Evolutionary conservation across 2,888 invertebrate genomes (phyloP), one percentile per base, ranked within the genome.

Genomic region (Clepsis dumicolana): DNA sequence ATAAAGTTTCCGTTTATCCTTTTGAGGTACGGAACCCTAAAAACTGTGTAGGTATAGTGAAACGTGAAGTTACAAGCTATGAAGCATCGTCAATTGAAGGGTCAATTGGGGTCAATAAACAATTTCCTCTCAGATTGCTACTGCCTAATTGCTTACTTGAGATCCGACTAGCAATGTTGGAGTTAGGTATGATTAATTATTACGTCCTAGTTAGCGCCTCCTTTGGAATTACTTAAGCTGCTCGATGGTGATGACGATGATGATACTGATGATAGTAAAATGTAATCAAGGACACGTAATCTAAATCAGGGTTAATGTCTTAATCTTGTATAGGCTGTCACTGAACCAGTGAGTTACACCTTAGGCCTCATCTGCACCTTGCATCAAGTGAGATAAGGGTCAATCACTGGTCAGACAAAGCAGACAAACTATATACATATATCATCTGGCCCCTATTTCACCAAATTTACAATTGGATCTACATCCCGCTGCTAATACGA

Each of bases 91-190:
- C 82, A 90, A 90, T 92, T 91, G 80, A 85, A 80, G 84, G 87
- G 89, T 93, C 90, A 92, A 89, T 78, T 82, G 81, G 73, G 91
- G 93, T 93, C 91, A 93, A 93, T 91, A 93, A 89, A 73, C 88
- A 90, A 90, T 92, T 89, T 93, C 92, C 93, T 90, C 87, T 79
- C 83, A 84, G 90, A 91, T 91, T 91, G 88, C 80, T 82, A 81
- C 80, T 80, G 88, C 83, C 84, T 90, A 90, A 91, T 90, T 88
- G 88, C 82, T 80, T 80, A 81, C 75, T 82, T 81, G 76, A 81
- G 81, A 75, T 76, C 77, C 77, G 68, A 74, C 57, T 38, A 18
- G 57, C 38, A 70, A 74, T 60, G 72, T 73, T 77, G 75, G 78
- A 76, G 77, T 77, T 77, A 21, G 48, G 48, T 21, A 78, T 77